A percentile compares a stretch with the other conserved stretches of the same genome.
Conservation (phyloP, 2,888 invertebrate species). For the Dione vanillae region DNA sequence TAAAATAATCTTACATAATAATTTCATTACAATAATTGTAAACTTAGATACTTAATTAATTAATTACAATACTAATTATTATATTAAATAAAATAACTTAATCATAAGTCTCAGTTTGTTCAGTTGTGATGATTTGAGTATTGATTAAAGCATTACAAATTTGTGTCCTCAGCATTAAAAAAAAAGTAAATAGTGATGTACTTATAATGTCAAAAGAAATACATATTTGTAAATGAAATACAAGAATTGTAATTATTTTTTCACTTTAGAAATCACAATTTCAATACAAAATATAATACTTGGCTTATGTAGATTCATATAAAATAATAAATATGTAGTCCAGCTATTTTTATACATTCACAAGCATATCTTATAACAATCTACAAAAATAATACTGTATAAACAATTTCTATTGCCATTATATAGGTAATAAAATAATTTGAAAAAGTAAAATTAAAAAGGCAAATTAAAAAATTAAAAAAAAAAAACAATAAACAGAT, state of each 20-base stretch:
- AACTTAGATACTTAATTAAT: constrained; percentile 17
- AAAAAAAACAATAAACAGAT: no score
- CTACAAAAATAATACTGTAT: background rate
- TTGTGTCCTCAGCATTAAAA: background rate
- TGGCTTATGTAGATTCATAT: no score
- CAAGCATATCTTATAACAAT: background rate
- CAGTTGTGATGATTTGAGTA: constrained; percentile 31
- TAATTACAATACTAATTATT: constrained; percentile 14
- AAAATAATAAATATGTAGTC: background rate
- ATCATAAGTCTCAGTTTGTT: constrained; percentile 27
- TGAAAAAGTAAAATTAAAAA: background rate
- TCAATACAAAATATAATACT: no score
- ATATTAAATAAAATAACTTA: constrained; percentile 8
- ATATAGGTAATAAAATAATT: background rate
- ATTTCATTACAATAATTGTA: constrained; percentile 23
- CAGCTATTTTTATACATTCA: background rate
- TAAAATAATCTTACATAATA: constrained; percentile 32
- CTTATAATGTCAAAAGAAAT: background rate
- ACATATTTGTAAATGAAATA: no score
- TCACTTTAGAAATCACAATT: no score
- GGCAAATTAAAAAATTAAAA: no score
- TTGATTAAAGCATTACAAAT: constrained; percentile 31
- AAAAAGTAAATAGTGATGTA: constrained; percentile 9
- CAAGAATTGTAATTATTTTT: no score
- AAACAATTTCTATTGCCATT: background rate